A percentile compares a stretch with the other conserved stretches of the same genome.
phyloP scores from a whole-genome alignment of 2,797 vertebrate species.

The Lagodon rhomboides region DNA sequence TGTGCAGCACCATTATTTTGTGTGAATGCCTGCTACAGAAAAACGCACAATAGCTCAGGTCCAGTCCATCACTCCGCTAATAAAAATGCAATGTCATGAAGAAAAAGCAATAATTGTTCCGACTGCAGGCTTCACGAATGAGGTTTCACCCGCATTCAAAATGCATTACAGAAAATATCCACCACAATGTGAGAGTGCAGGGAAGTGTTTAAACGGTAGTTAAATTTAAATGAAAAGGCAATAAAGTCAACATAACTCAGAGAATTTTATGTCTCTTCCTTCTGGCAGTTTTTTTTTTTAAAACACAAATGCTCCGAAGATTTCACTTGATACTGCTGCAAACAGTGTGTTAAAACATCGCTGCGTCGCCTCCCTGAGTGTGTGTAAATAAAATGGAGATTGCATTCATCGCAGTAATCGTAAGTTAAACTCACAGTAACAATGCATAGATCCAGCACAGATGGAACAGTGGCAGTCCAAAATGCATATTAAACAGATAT shows the following conservation, averaged over 20 bases:
- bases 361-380: background rate
- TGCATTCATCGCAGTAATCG: background rate
- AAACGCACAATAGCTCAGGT: background rate
- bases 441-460: background rate
- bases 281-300: constrained; percentile 23
- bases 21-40: background rate
- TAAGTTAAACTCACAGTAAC: background rate
- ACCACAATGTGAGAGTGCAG: background rate
- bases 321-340: constrained; percentile 9
- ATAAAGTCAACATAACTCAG: constrained; percentile 41
- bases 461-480: background rate
- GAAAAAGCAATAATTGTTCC: constrained; percentile 8
- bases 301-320: constrained; percentile 33
- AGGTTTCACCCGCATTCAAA: constrained; percentile 21
- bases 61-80: background rate
- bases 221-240: constrained; percentile 47
- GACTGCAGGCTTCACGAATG: background rate
- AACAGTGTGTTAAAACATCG: constrained; percentile 5
- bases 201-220: constrained; percentile 37
- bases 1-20: background rate
- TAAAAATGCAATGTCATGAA: constrained; percentile 19
- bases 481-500: background rate
- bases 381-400: background rate
- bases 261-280: constrained; percentile 30
- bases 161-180: constrained; percentile 15